phyloP scores from a whole-genome alignment of 1,140 invertebrate genomes.

The Cydia fagiglandana region DNA sequence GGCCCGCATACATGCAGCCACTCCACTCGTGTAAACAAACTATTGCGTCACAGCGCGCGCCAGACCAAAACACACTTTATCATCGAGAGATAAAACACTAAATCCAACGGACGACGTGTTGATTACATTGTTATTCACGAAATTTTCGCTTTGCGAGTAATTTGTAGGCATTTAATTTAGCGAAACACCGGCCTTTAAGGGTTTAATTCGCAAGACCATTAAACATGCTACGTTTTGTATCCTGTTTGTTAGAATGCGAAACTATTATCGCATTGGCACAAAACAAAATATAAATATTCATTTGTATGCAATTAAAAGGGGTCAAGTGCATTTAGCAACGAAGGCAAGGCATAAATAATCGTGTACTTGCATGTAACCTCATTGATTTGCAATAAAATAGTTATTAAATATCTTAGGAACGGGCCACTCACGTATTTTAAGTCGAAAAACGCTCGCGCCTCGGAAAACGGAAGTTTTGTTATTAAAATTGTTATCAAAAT shows the following conservation, averaged over 20 bases:
- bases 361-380: neutral
- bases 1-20: constrained; percentile 57
- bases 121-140: constrained; percentile 58
- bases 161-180: constrained; percentile 41
- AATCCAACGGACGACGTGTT: constrained; percentile 18
- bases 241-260: neutral
- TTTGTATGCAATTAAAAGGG: constrained; percentile 3
- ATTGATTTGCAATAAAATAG: constrained; percentile 1
- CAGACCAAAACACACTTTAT: constrained; percentile 52
- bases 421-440: too few relatives aligned
- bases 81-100: constrained; percentile 19
- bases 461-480: too few relatives aligned
- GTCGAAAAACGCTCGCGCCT: too few relatives aligned
- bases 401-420: too few relatives aligned
- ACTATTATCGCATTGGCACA: neutral
- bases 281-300: constrained; percentile 9
- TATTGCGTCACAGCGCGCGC: constrained; percentile 59
- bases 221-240: neutral
- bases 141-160: constrained; percentile 51
- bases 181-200: neutral
- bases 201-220: neutral
- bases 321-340: constrained; percentile 3
- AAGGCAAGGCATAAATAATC: neutral
- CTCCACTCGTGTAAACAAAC: constrained; percentile 69
- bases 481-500: too few relatives aligned